These are phyloP conservation scores for Hoplostethus atlanticus DNA, from an alignment of 2,797 vertebrate species.

Conservation along the genomic window DNA sequence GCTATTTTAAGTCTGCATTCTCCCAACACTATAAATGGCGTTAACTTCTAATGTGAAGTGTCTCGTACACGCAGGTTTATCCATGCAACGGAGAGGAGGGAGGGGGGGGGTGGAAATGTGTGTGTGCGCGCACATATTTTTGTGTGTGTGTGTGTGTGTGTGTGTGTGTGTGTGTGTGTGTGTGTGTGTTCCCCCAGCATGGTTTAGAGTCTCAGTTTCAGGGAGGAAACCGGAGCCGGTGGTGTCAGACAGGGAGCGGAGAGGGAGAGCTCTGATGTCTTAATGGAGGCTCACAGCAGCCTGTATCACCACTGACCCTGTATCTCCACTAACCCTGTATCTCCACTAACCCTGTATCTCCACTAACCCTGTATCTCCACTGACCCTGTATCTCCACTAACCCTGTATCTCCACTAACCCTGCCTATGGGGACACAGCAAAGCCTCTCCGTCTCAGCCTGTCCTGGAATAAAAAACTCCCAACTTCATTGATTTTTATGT, in stretches of 20 bases:
- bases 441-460: slow-evolving; percentile 47
- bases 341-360: too few relatives aligned
- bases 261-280: slow-evolving; percentile 72
- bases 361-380: too few relatives aligned
- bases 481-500: neutral
- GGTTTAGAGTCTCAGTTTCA: slow-evolving; percentile 70
- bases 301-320: slow-evolving; percentile 60
- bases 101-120: slow-evolving; percentile 6
- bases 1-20: slow-evolving; percentile 42
- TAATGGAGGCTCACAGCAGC: slow-evolving; percentile 70
- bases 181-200: slow-evolving; percentile 29
- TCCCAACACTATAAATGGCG: slow-evolving; percentile 31
- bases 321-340: neutral
- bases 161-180: slow-evolving; percentile 28
- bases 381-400: too few relatives aligned
- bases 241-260: slow-evolving; percentile 69
- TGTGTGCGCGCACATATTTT: slow-evolving; percentile 36
- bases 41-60: slow-evolving; percentile 19
- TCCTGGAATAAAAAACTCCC: neutral
- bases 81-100: slow-evolving; percentile 16
- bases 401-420: too few relatives aligned
- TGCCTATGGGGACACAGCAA: slow-evolving; percentile 57
- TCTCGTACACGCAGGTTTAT: slow-evolving; percentile 10
- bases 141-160: slow-evolving; percentile 27
- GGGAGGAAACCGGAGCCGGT: slow-evolving; percentile 71